Base-by-base conservation (phyloP, 1,140 invertebrate species). In the Sitophilus oryzae region DNA sequence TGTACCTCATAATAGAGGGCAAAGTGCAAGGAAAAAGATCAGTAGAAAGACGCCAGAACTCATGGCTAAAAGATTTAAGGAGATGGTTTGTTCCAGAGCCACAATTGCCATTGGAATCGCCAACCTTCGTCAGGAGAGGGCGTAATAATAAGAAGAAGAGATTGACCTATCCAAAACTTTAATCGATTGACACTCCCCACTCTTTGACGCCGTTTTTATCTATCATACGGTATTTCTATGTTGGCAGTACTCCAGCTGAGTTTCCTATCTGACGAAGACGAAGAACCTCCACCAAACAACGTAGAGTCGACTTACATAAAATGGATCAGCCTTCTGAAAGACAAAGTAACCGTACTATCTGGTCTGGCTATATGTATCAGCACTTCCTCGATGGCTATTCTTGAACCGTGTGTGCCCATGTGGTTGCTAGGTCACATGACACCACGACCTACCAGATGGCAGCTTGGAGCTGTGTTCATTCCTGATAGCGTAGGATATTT, bases 401-500 rank as follows among this genome's bases (percentile, higher is more conserved):
- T 91, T 42, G 89, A 91, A 66, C 84, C 88, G 0, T 89, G 85
- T 64, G 67, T 91, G n/a, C 89, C 88, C 1, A 80, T 90, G 62
- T 91, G 88, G 88, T 66, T 91, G 9, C 80, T 87, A 63, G 79
- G 79, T 36, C 79, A 81, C 46, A 75, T 91, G 3, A 78, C 84
- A 61, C 85, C 88, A 1, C 79, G 82, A 76, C 86, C 86, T 60
- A 64, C 82, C 68, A 85, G 82, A 66, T 89, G 87, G 86, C 83
- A 88, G 64, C 66, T 88, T 50, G 88, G 88, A 2, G 83, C 83
- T 0, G 86, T 88, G 6, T 91, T 91, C 61, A 84, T 91, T 51
- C 88, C 88, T 0, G 88, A 91, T 67, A 89, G 86, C 60, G 58
- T 91, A 15, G 88, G 88, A 0, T 91, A 91, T 67, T 77, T 91